Evolutionary conservation across 2,888 invertebrate genomes (phyloP), one percentile per base, ranked within the genome.

Genomic region (Helleia helle): DNA sequence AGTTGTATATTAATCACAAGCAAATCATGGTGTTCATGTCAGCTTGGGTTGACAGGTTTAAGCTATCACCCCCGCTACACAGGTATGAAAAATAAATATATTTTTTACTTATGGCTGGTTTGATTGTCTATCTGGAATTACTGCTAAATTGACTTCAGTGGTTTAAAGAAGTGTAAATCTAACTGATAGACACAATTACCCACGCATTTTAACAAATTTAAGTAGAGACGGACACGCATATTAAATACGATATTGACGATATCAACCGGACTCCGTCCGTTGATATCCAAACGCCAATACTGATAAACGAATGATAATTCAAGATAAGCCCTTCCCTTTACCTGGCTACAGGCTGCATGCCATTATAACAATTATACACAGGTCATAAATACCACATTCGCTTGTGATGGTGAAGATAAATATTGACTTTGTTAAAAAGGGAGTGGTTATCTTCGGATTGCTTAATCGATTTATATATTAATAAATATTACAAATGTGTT

Each of bases 251-350:
- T 31, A 17, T 6, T 12, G 15, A 17, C 9, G 6, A 26, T 24
- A 30, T 18, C 8, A 28, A 29, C 22, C 9, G 11, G 18, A 18
- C 24, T 17, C 17, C 4, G 18, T 17, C 22, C 14, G 24, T 9
- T 7, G 39, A 42, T 42, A 43, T 42, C 41, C 15, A 44, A 41
- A 46, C 34, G 42, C 40, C 48, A 40, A 44, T 48, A 42, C 38
- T 34, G 48, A 49, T 47, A 42, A 28, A 29, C 39, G 5, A 24
- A 30, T 40, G 48, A 50, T 50, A 50, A 38, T 41, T 42, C 43
- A 48, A 39, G 43, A 48, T 44, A 46, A 38, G 44, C 50, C 50
- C 48, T 41, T 24, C 46, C 48, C 46, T 30, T 25, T 18, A 9
- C 22, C 34, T 13, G 31, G 6, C 31, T 31, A 11, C 11, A 18